Base-by-base conservation (phyloP, 2,113 vertebrate genomes). In the Ptilorrhoa leucosticta region DNA sequence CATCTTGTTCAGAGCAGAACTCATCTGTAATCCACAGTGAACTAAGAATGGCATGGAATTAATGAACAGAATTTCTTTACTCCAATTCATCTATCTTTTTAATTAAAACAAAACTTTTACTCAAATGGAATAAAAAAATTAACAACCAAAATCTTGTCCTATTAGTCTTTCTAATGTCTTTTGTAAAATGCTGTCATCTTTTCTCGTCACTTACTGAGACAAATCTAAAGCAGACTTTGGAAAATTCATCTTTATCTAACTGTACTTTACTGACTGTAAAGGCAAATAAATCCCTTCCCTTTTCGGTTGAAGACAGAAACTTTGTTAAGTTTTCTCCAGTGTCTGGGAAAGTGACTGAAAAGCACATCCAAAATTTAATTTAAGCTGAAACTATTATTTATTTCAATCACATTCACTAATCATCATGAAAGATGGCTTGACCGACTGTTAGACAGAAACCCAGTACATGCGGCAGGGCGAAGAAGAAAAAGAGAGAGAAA, bases 381-480 rank as follows among this genome's bases (percentile, higher is more conserved):
- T 61, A 77, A 56, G 20, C 27, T 68, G 58, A 85, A 85, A 42
- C 30, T 61, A 56, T 63, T 57, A 61, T 68, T 77, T 81, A 35
- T 42, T 76, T 81, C 51, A 68, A n/a, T 35, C 48, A 81, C 31
- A 17, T 63, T 93, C 48, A 76, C 42, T 68, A 76, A 45, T 9
- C n/a, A 77, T 50, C 53, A 66, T 5, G 61, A 61, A 33, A 75
- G 63, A 65, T 50, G 45, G 28, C 61, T 44, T 44, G 35, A 30
- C 13, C 76, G 26, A 81, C 8, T 47, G 16, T 26, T 68, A 47
- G 53, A 72, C 11, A 42, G 39, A 83, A 79, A 58, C 8, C 2
- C 1, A 3, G 11, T 20, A 63, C 13, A 10, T 42, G 58, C 24
- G 11, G 58, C 0, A 1, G 26, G 26, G 26, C 10, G 58, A 20